phyloP scores from a whole-genome alignment of 1,140 invertebrate species.

The Ganaspis sp. region DNA sequence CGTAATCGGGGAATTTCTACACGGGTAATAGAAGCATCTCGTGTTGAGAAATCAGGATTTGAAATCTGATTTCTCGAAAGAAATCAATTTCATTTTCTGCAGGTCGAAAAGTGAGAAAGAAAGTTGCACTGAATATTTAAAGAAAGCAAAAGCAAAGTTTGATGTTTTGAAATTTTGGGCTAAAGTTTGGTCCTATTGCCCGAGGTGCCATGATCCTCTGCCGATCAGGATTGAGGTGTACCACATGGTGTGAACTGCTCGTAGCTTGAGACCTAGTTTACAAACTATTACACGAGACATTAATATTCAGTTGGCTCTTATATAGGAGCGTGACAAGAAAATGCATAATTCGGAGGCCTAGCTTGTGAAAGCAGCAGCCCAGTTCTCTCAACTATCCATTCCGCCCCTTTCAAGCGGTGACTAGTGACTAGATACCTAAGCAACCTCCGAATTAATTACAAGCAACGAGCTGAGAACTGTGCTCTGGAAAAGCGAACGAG shows the following conservation, averaged over 20 bases:
- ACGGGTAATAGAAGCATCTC: too few species aligned
- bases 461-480: neutral
- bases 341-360: conserved; percentile 71
- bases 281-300: conserved; percentile 73
- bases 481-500: conserved; percentile 14
- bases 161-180: too few species aligned
- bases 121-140: too few species aligned
- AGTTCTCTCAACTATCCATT: conserved; percentile 40
- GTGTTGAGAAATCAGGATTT: too few species aligned
- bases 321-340: conserved; percentile 71
- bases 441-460: conserved; percentile 63
- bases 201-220: neutral
- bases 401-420: conserved; percentile 45
- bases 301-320: conserved; percentile 75
- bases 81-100: too few species aligned
- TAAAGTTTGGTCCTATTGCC: neutral
- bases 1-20: too few species aligned
- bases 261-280: conserved; percentile 67
- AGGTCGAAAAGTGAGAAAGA: too few species aligned
- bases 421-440: conserved; percentile 51
- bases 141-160: too few species aligned
- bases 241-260: conserved; percentile 46
- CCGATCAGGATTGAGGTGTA: conserved; percentile 29
- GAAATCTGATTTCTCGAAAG: neutral
- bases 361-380: conserved; percentile 40